These are phyloP conservation scores for Oxytorus armatus DNA, from an alignment of 2,888 invertebrate genomes.

Conservation along the genomic window DNA sequence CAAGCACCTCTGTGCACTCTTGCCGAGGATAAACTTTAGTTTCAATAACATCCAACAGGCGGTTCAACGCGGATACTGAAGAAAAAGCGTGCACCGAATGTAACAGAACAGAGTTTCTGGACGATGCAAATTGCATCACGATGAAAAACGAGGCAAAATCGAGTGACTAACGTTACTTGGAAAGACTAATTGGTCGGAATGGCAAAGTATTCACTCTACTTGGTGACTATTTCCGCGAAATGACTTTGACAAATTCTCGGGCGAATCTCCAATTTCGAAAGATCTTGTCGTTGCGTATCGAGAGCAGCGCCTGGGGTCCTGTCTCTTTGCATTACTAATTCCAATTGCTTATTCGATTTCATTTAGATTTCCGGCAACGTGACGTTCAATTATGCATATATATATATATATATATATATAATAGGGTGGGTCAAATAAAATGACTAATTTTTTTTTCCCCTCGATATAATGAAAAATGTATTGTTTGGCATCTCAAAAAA, in stretches of 20 bases:
- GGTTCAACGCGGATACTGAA: conserved; percentile 18
- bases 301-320: background rate
- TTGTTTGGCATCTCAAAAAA: no score
- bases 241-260: conserved; percentile 4
- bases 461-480: no score
- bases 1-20: conserved; percentile 21
- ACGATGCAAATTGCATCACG: conserved; percentile 23
- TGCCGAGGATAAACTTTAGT: conserved; percentile 62
- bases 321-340: conserved; percentile 23
- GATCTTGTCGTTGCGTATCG: background rate
- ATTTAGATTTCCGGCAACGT: background rate
- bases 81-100: conserved; percentile 15
- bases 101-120: background rate
- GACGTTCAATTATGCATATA: background rate
- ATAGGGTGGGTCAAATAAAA: no score
- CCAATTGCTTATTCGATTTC: conserved; percentile 24
- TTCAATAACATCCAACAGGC: conserved; percentile 40
- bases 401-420: background rate
- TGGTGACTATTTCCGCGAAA: conserved; percentile 29
- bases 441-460: no score
- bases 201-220: conserved; percentile 39
- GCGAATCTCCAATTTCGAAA: conserved; percentile 26
- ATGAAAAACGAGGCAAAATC: conserved; percentile 16
- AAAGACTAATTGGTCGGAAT: conserved; percentile 17
- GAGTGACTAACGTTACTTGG: conserved; percentile 13